Base-by-base conservation (phyloP, 2,113 vertebrate species). In the Andinoacara biseriatus region DNA sequence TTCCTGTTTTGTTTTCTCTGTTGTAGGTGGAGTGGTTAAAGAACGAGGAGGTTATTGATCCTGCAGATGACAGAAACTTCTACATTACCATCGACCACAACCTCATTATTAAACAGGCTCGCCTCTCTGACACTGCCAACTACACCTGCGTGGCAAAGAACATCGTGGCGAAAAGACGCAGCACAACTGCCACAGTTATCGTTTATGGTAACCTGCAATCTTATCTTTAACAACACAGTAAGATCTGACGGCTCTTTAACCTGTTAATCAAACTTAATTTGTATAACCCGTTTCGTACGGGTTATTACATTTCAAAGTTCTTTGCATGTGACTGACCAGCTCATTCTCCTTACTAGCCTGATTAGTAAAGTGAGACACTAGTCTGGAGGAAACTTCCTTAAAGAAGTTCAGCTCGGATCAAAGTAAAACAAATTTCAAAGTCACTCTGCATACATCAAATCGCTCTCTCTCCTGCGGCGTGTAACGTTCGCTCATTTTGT, bases 21-120 rank as follows among this genome's bases (percentile, higher is more conserved):
- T 52, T 31, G 40, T 13, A 99, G 98, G 98, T 99, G 92, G 98
- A 99, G 88, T 99, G 98, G 98, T 89, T 99, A 84, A 99, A 99
- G 93, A 99, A 99, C 0, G 98, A 99, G 93, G 98, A 99, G 40
- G 91, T 99, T 54, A 99, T 99, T 3, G 98, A 99, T 87, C 98
- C 98, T 0, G 96, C 97, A 1, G 98, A 98, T 78, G 98, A 99
- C 91, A 93, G 97, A n/a, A 99, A 99, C 93, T 99, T 99, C 94
- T 99, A 99, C 91, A 99, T 99, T 92, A 99, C 98, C 84, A 99
- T 99, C 2, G 98, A 99, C 90, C 98, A 99, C 94, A 99, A 99
- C 93, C 95, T 99, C 89, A 99, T 99, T 95, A 99, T 99, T 90
- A 99, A 99, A 91, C 98, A 99, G 93, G 98, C 98, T 11, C 97